Evolutionary conservation across 30 jellyfish, hydroid and myxozoan genomes (phyloP).

Genomic region (Turritopsis rubra): DNA sequence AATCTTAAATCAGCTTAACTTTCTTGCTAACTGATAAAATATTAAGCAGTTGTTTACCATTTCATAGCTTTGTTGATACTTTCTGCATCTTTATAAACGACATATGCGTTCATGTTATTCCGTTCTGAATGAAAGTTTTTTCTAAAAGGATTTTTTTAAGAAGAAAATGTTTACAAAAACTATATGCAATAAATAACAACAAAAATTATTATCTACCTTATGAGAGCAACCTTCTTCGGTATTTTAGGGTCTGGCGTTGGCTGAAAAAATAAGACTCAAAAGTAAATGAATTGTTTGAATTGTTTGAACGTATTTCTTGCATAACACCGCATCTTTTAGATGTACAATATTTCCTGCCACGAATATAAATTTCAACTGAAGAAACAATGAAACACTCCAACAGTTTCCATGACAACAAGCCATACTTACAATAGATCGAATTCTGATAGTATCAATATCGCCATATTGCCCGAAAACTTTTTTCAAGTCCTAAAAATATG

Average conservation of each 20-base stretch:
- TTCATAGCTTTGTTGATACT: conserved; percentile 47
- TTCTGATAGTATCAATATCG: conserved; percentile 48
- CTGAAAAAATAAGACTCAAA: background rate
- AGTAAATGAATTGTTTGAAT: too few relatives aligned
- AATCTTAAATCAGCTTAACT: too few relatives aligned
- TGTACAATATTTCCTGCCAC: too few relatives aligned
- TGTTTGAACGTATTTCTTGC: too few relatives aligned
- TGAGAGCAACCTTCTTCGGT: conserved; percentile 38
- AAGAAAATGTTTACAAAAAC: too few relatives aligned
- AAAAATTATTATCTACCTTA: conserved; percentile 8
- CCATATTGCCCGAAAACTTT: conserved; percentile 51
- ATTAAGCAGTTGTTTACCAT: too few relatives aligned
- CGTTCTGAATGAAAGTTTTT: conserved; percentile 65
- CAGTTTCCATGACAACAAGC: conserved; percentile 9
- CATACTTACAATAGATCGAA: conserved; percentile 66
- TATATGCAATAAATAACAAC: background rate
- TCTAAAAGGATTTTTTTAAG: background rate
- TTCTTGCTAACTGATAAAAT: too few relatives aligned
- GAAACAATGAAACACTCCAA: too few relatives aligned
- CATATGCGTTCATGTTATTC: conserved; percentile 78
- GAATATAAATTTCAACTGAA: too few relatives aligned
- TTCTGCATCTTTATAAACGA: conserved; percentile 50
- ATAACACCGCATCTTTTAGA: too few relatives aligned
- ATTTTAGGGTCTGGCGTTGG: conserved; percentile 32
- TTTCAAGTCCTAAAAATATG: conserved; percentile 26